phyloP scores from a whole-genome alignment of 2,113 vertebrate genomes.

The Parotia lawesii region DNA sequence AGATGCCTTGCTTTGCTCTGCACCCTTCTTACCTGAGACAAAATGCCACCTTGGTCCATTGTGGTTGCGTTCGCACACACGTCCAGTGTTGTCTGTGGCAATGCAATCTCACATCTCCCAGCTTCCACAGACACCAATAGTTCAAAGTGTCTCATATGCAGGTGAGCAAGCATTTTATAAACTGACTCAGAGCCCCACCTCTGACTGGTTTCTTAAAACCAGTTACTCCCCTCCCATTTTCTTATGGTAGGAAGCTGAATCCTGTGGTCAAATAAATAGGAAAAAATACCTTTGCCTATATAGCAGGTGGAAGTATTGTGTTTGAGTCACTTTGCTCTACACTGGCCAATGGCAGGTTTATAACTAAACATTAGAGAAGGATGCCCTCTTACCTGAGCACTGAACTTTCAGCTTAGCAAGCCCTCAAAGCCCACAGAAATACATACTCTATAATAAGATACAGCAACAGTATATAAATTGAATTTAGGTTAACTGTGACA shows the following conservation, averaged over 20 bases:
- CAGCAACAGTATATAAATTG: not conserved
- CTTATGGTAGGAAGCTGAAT: not conserved
- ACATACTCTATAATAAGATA: not conserved
- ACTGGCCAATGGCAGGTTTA: not conserved
- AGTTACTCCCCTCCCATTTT: conserved; percentile 38
- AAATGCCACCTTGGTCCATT: conserved; percentile 16
- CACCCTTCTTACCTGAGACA: conserved; percentile 48
- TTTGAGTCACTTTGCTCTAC: not conserved
- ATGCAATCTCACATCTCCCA: not conserved
- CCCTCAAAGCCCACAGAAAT: not conserved
- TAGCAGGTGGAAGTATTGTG: not conserved
- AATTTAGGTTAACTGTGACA: not conserved
- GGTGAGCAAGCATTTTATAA: conserved; percentile 44
- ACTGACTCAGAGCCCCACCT: conserved; percentile 68
- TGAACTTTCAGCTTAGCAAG: not conserved
- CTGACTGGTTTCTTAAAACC: conserved; percentile 28
- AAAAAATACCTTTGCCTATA: not conserved
- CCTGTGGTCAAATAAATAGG: not conserved
- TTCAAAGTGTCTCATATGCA: not conserved
- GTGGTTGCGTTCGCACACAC: rapidly evolving
- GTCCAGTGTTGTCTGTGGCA: not conserved
- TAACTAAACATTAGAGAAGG: not conserved
- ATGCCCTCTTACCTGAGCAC: not conserved
- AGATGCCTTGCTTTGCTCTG: not conserved
- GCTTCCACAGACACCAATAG: not conserved